Evolutionary conservation across 2,113 vertebrate genomes (phyloP).

Genomic region (Ifrita kowaldi): DNA sequence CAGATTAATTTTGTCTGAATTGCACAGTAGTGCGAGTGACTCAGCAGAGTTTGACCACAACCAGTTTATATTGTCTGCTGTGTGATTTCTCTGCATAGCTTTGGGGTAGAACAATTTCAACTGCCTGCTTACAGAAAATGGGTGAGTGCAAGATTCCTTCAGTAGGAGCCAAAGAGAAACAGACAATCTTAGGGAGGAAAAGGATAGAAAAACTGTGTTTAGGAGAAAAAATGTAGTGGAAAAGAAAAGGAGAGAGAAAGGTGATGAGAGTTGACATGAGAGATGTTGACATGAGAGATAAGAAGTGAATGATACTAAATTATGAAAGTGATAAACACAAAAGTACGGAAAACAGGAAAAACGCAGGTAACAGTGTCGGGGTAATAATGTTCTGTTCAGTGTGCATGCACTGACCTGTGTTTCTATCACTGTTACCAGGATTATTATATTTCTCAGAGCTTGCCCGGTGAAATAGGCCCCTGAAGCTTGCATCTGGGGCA

Average conservation of each 20-base stretch:
- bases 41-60: not conserved
- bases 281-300: not conserved
- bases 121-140: not conserved
- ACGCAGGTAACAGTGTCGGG: not conserved
- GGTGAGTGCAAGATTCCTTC: not conserved
- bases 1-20: not conserved
- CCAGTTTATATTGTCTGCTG: not conserved
- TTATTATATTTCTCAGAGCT: not conserved
- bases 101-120: not conserved
- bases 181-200: not conserved
- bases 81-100: not conserved
- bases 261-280: not conserved
- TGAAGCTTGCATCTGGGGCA: not conserved
- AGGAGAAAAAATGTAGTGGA: not conserved
- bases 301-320: not conserved
- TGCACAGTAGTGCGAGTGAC: not conserved
- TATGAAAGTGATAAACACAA: not conserved
- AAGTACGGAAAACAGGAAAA: not conserved
- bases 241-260: not conserved
- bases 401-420: not conserved
- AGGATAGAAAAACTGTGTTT: not conserved
- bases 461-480: not conserved
- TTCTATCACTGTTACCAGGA: not conserved
- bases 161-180: not conserved
- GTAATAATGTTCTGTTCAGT: not conserved